Conservation (phyloP, 2,888 invertebrate genomes). For the Papilio demoleus region DNA sequence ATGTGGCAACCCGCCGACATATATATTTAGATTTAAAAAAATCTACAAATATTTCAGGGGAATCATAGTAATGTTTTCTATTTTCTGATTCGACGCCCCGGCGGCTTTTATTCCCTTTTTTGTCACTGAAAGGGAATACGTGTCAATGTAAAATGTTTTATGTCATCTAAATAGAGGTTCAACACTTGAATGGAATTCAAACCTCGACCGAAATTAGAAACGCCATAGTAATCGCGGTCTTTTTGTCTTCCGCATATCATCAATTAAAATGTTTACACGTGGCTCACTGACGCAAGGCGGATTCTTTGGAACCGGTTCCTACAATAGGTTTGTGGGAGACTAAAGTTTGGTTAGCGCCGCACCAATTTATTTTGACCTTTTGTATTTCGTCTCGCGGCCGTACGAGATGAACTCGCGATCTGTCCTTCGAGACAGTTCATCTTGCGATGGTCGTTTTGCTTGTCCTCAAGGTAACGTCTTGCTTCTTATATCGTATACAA, state of each 20-base stretch:
- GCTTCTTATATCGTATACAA: constrained; percentile 70
- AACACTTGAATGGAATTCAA: constrained; percentile 50
- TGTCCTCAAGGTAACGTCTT: constrained; percentile 76
- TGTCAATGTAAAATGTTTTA: constrained; percentile 6
- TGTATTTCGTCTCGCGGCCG: constrained; percentile 46
- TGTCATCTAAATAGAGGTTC: constrained; percentile 28
- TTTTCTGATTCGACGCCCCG: no score
- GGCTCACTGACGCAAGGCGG: constrained; percentile 74
- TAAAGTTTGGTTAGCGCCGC: constrained; percentile 69
- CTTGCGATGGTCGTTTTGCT: constrained; percentile 59
- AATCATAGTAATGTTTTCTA: no score
- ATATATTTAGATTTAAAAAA: no score
- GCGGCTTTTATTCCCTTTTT: background rate
- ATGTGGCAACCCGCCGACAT: no score
- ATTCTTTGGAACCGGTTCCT: constrained; percentile 74
- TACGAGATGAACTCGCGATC: constrained; percentile 45
- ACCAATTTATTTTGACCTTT: constrained; percentile 67
- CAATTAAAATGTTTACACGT: constrained; percentile 82
- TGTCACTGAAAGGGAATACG: constrained; percentile 3
- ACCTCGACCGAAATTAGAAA: constrained; percentile 55
- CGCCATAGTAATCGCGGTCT: constrained; percentile 64
- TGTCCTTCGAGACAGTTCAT: constrained; percentile 55
- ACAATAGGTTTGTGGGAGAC: constrained; percentile 73
- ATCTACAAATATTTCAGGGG: no score
- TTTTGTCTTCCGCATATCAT: constrained; percentile 79